phyloP scores from a whole-genome alignment of 1,140 invertebrate species.

The Amphibalanus amphitrite region DNA sequence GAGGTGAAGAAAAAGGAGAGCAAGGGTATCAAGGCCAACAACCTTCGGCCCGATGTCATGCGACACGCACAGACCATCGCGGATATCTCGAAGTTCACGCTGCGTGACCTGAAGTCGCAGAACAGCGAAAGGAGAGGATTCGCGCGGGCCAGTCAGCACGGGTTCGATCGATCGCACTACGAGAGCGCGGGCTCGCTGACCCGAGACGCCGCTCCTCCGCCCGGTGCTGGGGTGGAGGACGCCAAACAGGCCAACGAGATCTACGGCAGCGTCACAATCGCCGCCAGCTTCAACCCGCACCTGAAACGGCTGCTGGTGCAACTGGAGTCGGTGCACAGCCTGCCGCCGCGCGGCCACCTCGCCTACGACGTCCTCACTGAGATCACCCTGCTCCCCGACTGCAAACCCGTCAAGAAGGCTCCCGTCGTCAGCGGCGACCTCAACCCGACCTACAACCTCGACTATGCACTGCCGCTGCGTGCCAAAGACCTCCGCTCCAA shows the following conservation, averaged over 20 bases:
- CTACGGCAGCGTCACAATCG: too few relatives aligned
- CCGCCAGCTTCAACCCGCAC: too few relatives aligned
- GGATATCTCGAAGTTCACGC: background rate
- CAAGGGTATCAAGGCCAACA: background rate
- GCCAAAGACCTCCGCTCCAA: background rate
- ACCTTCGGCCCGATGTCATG: background rate
- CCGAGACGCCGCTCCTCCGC: background rate
- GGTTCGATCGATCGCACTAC: background rate
- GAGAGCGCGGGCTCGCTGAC: background rate
- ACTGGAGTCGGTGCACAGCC: background rate
- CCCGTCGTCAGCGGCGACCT: background rate
- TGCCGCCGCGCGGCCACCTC: background rate
- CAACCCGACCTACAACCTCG: too few relatives aligned
- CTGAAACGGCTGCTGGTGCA: too few relatives aligned
- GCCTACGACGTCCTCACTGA: background rate
- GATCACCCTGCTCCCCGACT: background rate
- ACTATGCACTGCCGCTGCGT: background rate
- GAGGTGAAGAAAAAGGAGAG: background rate
- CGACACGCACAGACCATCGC: background rate
- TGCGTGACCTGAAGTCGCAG: background rate
- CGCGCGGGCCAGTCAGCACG: background rate
- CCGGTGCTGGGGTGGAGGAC: background rate
- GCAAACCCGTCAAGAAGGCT: background rate
- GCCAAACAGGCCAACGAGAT: too few relatives aligned
- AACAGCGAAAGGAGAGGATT: background rate